These are phyloP conservation scores for human (Homo sapiens) DNA, from an alignment of 2,113 vertebrate genomes.

Conservation along the genomic window GRCh38 chr4:3824001-3824500, in stretches of 20 bases:
- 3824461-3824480: neutral
- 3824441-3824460: neutral
- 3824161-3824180: neutral
- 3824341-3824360: fast-evolving
- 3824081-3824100: neutral
- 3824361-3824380: too few species aligned
- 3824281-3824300: neutral
- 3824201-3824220: fast-evolving
- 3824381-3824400: neutral
- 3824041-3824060: constrained; percentile 54
- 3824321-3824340: fast-evolving
- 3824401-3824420: neutral
- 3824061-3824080: neutral
- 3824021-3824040: constrained; percentile 33
- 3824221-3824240: neutral
- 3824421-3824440: neutral
- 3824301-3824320: neutral
- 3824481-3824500: too few species aligned
- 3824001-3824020: neutral
- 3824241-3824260: neutral
- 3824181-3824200: fast-evolving
- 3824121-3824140: neutral
- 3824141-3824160: neutral
- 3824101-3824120: fast-evolving
- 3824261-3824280: too few species aligned